Evolutionary conservation across 2,113 vertebrate species (phyloP).

Genomic region (Notothenia coriiceps): DNA sequence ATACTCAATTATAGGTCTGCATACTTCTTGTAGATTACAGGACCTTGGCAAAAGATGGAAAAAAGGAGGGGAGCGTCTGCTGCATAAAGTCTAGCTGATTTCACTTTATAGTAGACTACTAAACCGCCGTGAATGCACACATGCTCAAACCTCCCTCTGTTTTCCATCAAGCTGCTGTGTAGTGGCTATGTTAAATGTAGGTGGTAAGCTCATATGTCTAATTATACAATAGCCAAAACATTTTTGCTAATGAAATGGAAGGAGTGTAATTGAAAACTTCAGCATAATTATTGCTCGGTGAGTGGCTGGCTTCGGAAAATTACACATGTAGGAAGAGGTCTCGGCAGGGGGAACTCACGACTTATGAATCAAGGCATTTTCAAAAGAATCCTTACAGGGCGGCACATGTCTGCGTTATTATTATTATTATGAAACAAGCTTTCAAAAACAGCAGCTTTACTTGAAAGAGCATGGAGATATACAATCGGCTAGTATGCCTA

Average conservation of each 20-base stretch:
- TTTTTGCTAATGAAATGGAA: constrained; percentile 87
- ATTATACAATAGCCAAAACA: constrained; percentile 88
- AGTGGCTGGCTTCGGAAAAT: constrained; percentile 79
- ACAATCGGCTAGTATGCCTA: not conserved
- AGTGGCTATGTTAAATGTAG: constrained; percentile 84
- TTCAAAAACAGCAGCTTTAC: constrained; percentile 35
- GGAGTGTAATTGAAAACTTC: constrained; percentile 86
- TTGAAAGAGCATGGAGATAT: not conserved
- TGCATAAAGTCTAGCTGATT: constrained; percentile 69
- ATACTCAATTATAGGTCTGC: constrained; percentile 74
- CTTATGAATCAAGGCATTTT: constrained; percentile 76
- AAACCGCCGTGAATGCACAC: constrained; percentile 76
- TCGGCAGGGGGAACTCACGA: constrained; percentile 71
- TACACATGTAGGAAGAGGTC: constrained; percentile 78
- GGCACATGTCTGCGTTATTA: constrained; percentile 36
- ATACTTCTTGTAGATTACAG: constrained; percentile 70
- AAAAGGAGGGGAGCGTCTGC: constrained; percentile 51
- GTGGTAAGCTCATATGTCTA: constrained; percentile 87
- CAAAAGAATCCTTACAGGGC: constrained; percentile 51
- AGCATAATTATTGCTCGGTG: constrained; percentile 85
- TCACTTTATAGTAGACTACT: constrained; percentile 72
- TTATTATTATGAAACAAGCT: constrained; percentile 27
- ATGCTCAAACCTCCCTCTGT: constrained; percentile 72
- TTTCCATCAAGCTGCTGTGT: constrained; percentile 80
- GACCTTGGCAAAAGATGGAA: constrained; percentile 56